Evolutionary conservation across 1,140 invertebrate species (phyloP).

Genomic region (Octopus sinensis): DNA sequence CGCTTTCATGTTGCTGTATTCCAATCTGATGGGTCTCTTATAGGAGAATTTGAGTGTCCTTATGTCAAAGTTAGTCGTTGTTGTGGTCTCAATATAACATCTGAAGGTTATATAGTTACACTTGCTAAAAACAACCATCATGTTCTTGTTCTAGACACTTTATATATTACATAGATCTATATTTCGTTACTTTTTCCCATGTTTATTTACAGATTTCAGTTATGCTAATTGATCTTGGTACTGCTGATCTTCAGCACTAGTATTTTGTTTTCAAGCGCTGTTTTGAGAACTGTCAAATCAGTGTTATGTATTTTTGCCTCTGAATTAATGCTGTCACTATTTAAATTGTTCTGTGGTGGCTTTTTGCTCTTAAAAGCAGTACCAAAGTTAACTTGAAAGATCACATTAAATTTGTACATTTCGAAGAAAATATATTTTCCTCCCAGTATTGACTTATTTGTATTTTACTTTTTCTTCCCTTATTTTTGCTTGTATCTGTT

Average conservation of each 20-base stretch:
- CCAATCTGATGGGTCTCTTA: conserved; percentile 74
- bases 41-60: conserved; percentile 93
- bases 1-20: conserved; percentile 95
- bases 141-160: conserved; percentile 90
- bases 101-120: conserved; percentile 93
- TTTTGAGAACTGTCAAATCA: not conserved
- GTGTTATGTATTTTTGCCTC: not conserved
- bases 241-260: not conserved
- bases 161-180: conserved; percentile 68
- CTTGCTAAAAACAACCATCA: conserved; percentile 98
- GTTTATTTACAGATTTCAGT: not conserved
- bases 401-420: not conserved
- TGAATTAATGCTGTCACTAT: not conserved
- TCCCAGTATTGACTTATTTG: not conserved
- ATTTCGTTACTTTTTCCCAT: not conserved
- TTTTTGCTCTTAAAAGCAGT: not conserved
- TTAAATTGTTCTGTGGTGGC: not conserved
- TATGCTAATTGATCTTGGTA: too few relatives aligned
- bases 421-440: not conserved
- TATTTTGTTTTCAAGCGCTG: not conserved
- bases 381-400: not conserved
- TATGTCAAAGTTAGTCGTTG: conserved; percentile 95
- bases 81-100: conserved; percentile 93
- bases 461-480: not conserved
- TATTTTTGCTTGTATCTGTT: not conserved